Base-by-base conservation (phyloP, 1,140 invertebrate species). In the Phymastichus coffea region DNA sequence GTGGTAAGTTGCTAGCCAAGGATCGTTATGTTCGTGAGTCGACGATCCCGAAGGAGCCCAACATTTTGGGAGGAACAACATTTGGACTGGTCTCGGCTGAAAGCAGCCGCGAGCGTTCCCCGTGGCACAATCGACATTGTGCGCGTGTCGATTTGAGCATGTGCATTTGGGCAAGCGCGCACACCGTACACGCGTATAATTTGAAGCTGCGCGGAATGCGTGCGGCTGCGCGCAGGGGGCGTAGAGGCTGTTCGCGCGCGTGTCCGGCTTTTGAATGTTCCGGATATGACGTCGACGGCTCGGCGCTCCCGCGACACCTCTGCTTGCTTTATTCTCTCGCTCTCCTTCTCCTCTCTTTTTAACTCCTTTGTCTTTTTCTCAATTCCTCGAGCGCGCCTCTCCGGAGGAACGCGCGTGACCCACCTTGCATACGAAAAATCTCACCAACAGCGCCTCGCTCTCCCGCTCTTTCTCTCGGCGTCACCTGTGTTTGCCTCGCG, bases 211-310 rank as follows among this genome's bases (percentile, higher is more conserved):
- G 6, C 6, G 28, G 12, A 33, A 33, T 33, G 12, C 28, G 6
- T 33, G 28, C 28, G 6, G 28, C 28, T 33, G 6, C 6, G 6
- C 6, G 6, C 6, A 33, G 28, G 12, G 6, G 28, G 6, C 28
- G 28, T 12, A 33, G 6, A 8, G 19, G 6, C 8, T 41, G 15
- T 17, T 7, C 19, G 51, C 51, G 57, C 66, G 64, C 66, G 68
- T 70, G 68, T 64, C 59, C 61, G 38, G 66, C 63, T 68, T 70
- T 70, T 66, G 64, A 70, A 67, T 67, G 62, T 66, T 67, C 66
- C 66, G 68, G 66, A 70, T 70, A 61, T 67, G 68, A 66, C 68
- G 63, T 54, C 20, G 51, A 63, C 22, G 10, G 43, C 17, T 20
- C 20, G n/a, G 28, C 6, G 12, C 28, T 12, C 6, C 20, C 7